Percentiles rank a stretch among this genome's conserved stretches.
phyloP scores from a whole-genome alignment of 2,797 vertebrate species.

The Fratercula arctica region DNA sequence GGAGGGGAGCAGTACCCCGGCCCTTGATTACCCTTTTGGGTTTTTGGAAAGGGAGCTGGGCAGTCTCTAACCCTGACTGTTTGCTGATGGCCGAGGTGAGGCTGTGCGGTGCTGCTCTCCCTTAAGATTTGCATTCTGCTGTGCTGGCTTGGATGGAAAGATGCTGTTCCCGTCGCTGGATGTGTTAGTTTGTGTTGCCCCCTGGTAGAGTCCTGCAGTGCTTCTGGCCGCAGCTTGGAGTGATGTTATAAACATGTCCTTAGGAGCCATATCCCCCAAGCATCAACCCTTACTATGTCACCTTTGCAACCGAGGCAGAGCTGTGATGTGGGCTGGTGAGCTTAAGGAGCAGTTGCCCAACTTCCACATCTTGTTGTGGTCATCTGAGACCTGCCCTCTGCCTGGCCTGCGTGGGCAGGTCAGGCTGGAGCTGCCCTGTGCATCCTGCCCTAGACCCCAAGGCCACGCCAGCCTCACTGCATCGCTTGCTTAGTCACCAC shows the following conservation, averaged over 20 bases:
- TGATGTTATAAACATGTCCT: accelerated
- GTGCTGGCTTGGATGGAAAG: not conserved
- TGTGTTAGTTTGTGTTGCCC: not conserved
- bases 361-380: accelerated
- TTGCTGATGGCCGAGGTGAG: not conserved
- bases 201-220: not conserved
- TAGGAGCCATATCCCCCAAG: accelerated
- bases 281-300: accelerated
- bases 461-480: not conserved
- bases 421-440: not conserved
- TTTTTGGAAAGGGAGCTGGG: not conserved
- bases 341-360: not conserved
- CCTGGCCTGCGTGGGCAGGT: accelerated
- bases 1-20: not conserved
- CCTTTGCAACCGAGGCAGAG: accelerated
- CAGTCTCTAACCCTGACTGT: accelerated
- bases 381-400: not conserved
- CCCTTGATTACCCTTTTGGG: accelerated
- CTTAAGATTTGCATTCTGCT: accelerated
- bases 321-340: not conserved
- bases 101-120: accelerated
- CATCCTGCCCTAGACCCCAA: not conserved
- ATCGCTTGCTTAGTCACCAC: accelerated
- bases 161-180: accelerated
- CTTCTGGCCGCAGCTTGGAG: not conserved